Evolutionary conservation across 2,113 vertebrate species (phyloP), one percentile per base, ranked within the genome.

Genomic region (Atractosteus spatula): DNA sequence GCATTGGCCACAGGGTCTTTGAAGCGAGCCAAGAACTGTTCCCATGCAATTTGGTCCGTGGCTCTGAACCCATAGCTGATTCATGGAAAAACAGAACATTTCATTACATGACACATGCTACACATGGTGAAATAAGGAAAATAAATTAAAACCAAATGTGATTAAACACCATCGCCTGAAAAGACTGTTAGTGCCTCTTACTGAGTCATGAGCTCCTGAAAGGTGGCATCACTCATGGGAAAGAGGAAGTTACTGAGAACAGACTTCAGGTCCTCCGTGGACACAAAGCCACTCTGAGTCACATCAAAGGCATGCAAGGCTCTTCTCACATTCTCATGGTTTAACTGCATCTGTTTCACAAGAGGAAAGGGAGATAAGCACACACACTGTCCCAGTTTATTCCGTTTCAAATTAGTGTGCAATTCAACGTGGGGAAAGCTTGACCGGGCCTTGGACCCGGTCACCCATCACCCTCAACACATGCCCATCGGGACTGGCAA

Each of bases 191-290:
- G 29, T 7, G 16, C 16, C 45, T 80, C 85, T 88, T 87, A 94
- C 89, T 90, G 89, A 79, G 79, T 91, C 87, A 90, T 92, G 83
- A 94, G 74, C 80, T 85, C 82, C 72, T 91, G 86, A 78, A 92
- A 93, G 80, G 81, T 79, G 75, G 75, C 83, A 74, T 81, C 88
- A 55, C 85, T 85, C 73, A 93, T 79, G 55, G 75, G 85, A 83
- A 88, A 91, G 47, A 92, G 62, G 71, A 91, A 93, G 71, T 81
- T 89, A 83, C 88, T 91, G 72, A 92, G 79, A 81, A 91, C 79
- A 3, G 85, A 79, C 81, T 92, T 90, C 65, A 92, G 86, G 81
- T 89, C 89, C 71, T 91, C 88, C 79, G 86, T 71, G 76, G 89
- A 84, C 29, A 94, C 76, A 68, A 88, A 88, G 77, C 87, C 89